Base-by-base conservation (phyloP, 2,113 vertebrate genomes). In the Monarcha castaneiventris region DNA sequence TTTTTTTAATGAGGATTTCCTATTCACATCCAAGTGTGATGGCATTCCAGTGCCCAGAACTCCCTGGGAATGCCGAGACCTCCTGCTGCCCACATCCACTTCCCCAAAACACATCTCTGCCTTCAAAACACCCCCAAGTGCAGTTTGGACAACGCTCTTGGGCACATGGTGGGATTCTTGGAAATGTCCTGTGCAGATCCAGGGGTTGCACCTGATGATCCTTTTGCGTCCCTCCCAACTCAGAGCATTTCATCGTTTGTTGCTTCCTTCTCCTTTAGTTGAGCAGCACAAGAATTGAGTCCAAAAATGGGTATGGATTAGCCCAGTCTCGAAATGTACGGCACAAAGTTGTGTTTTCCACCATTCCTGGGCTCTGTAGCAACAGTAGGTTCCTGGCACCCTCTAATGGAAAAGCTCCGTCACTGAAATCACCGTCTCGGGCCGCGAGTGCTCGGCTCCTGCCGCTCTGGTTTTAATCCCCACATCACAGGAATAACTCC, bases 391-490 rank as follows among this genome's bases (percentile, higher is more conserved):
- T 84, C 94, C 89, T 92, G 95, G 97, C 96, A 97, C 96, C 97
- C 96, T 97, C 96, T 92, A 91, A 94, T 96, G 97, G 97, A 94
- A 92, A 92, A 94, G 62, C 43, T 39, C 82, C 39, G 94, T 74
- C 94, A 97, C 32, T 96, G 93, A 95, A 95, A 87, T 46, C 49
- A 11, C 72, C 54, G 7, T 71, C 81, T 68, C 14, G 3, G 73
- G 20, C 87, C 10, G n/a, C 3, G 7, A 76, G 23, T 2, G 37
- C 71, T 30, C 1, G 58, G 79, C 79, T 95, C 66, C 54, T 54
- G 92, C 41, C 2, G 43, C 73, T n/a, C 93, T 97, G 87, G 92
- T 95, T 97, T 87, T 79, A 84, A 72, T 54, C 30, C n/a, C n/a
- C 30, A 6, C 52, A 72, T 44, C 94, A 46, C 8, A 8, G 81